phyloP scores from a whole-genome alignment of 2,888 invertebrate species.

The Phasia obesa region DNA sequence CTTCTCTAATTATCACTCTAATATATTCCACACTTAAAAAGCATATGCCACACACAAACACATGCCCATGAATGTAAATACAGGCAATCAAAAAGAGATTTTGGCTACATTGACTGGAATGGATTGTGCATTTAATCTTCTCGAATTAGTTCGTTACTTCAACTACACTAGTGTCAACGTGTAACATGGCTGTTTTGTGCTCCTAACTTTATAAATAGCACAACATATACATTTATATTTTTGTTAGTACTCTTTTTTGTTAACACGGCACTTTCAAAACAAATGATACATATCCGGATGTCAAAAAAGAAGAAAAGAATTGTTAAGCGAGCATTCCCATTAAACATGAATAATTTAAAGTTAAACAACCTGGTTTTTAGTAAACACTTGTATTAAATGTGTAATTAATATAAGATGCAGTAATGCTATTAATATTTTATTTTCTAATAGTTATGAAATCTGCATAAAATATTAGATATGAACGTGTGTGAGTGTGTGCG shows the following conservation, averaged over 20 bases:
- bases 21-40: background rate
- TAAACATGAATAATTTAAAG: conserved; percentile 20
- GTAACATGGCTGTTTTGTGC: conserved; percentile 21
- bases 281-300: conserved; percentile 60
- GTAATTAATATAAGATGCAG: conserved; percentile 33
- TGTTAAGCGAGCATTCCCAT: conserved; percentile 6
- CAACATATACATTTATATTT: too few species aligned
- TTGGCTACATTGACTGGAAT: conserved; percentile 42
- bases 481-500: background rate
- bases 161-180: conserved; percentile 63
- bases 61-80: background rate
- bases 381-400: conserved; percentile 20
- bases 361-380: background rate
- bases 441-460: conserved; percentile 10
- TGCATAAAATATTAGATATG: background rate
- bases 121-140: conserved; percentile 39
- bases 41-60: background rate
- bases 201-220: background rate
- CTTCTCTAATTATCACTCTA: background rate
- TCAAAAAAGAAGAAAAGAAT: conserved; percentile 17
- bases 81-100: conserved; percentile 31
- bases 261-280: conserved; percentile 51
- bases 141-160: conserved; percentile 65
- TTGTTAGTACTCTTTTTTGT: conserved; percentile 32
- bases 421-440: background rate